Evolutionary conservation across 2,888 invertebrate genomes (phyloP).

Genomic region (Agrypnus murinus): DNA sequence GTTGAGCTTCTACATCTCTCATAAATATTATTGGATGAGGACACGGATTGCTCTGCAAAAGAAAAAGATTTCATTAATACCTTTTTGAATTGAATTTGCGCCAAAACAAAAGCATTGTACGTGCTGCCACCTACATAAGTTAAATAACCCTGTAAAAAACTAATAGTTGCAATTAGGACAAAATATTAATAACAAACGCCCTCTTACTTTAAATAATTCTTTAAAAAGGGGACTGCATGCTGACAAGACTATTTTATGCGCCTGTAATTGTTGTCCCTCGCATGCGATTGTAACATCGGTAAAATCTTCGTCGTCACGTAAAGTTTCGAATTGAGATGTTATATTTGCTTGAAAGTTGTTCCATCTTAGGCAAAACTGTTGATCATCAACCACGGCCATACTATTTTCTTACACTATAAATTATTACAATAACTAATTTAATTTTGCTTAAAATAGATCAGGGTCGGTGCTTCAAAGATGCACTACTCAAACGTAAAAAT

Average conservation of each 20-base stretch:
- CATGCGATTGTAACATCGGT: conserved; percentile 92
- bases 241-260: conserved; percentile 89
- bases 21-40: conserved; percentile 90
- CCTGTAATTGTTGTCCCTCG: conserved; percentile 87
- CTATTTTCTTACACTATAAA: conserved; percentile 38
- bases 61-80: too few relatives aligned
- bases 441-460: conserved; percentile 42
- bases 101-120: conserved; percentile 72
- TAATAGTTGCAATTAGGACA: not conserved
- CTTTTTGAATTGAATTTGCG: conserved; percentile 6
- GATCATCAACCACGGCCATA: conserved; percentile 77
- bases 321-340: conserved; percentile 88
- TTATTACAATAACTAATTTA: conserved; percentile 31
- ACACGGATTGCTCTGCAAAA: conserved; percentile 84
- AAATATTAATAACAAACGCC: conserved; percentile 12
- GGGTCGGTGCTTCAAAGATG: conserved; percentile 34
- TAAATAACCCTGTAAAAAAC: conserved; percentile 73
- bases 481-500: conserved; percentile 66
- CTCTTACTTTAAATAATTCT: conserved; percentile 87
- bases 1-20: conserved; percentile 87
- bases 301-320: conserved; percentile 90
- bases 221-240: conserved; percentile 93
- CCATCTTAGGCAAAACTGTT: conserved; percentile 93
- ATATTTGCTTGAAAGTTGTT: conserved; percentile 93
- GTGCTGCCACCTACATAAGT: conserved; percentile 65